Base-by-base conservation (phyloP, 2,888 invertebrate species). In the Brassicogethes aeneus region DNA sequence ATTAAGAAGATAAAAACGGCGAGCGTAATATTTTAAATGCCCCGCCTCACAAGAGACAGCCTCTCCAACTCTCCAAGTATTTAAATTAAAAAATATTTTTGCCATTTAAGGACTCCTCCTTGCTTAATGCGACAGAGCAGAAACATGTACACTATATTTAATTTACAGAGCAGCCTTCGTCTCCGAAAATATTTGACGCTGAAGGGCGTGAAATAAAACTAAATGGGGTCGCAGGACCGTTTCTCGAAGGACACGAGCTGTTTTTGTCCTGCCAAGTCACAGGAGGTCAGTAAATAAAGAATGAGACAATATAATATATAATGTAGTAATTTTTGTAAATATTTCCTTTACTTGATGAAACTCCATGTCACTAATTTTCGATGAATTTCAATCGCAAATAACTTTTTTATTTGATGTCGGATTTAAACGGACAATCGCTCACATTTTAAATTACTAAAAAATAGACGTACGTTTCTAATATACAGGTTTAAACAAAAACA, bases 241-340 rank as follows among this genome's bases (percentile, higher is more conserved):
- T 89, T 64, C 75, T 87, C 54, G 90, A 92, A 70, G 90, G 88
- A 39, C 85, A 85, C 60, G 84, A 85, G 61, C 73, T 92, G 43
- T 80, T 84, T 53, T 73, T 92, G 42, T 85, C 85, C 46, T 92
- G 92, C 68, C 85, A 87, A 70, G 90, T 89, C 43, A 76, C 77
- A 54, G 90, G 90, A 70, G 92, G 91, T 91, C 73, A 77, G 73
- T 64, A 40, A 17, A 3, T 8, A n/a, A n/a, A n/a, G n/a, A n/a
- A n/a, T n/a, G n/a, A n/a, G 12, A 8, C 16, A 23, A 34, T 34
- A 34, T 15, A n/a, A n/a, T n/a, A n/a, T n/a, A n/a, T n/a, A n/a
- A n/a, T n/a, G n/a, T n/a, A n/a, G n/a, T n/a, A 36, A 36, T 17
- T 15, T 16, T 12, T n/a, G n/a, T n/a, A n/a, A n/a, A n/a, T n/a